Evolutionary conservation across 1,140 invertebrate species (phyloP).

Genomic region (Sminthurides bifidus): DNA sequence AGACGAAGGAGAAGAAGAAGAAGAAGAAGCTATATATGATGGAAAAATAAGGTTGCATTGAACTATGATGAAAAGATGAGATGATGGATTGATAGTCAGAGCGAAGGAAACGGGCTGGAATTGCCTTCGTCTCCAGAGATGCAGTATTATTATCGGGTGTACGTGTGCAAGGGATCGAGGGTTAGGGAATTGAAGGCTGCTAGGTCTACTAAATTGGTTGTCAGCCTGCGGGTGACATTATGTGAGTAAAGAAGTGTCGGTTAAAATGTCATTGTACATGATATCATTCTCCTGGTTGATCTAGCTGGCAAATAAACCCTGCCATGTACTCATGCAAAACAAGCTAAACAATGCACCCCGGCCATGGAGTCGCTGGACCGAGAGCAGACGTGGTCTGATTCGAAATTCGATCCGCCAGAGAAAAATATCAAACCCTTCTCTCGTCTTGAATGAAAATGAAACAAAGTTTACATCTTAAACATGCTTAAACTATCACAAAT

Average conservation of each 20-base stretch:
- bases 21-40: too few species aligned
- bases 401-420: background rate
- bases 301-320: too few species aligned
- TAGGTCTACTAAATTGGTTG: slow-evolving; percentile 27
- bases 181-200: too few species aligned
- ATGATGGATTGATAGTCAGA: too few species aligned
- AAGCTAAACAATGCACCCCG: background rate
- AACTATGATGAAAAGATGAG: too few species aligned
- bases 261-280: slow-evolving; percentile 29
- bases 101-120: too few species aligned
- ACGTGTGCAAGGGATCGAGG: too few species aligned
- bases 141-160: too few species aligned
- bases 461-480: background rate
- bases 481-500: background rate
- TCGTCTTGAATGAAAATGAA: background rate
- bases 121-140: too few species aligned
- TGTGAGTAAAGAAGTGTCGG: slow-evolving; percentile 28
- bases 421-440: background rate
- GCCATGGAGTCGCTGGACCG: too few species aligned
- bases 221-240: slow-evolving; percentile 31
- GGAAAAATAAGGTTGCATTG: too few species aligned
- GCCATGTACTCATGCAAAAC: background rate
- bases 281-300: background rate
- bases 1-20: too few species aligned
- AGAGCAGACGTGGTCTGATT: background rate